Conservation (phyloP, 2,113 vertebrate genomes). For the Strix aluco region DNA sequence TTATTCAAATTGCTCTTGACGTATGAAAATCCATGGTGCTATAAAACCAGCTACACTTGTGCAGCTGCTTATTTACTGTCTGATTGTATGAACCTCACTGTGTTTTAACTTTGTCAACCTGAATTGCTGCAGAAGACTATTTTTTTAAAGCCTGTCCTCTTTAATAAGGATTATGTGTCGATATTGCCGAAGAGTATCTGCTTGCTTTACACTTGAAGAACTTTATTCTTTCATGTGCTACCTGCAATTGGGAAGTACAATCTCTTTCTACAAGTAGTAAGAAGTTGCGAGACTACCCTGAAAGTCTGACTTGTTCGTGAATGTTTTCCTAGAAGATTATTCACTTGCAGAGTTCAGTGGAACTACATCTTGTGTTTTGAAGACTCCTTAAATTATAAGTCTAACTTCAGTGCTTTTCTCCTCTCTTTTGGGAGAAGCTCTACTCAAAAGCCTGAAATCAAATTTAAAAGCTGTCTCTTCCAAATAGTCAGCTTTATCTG, state of each 20-base stretch:
- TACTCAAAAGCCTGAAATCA: not conserved
- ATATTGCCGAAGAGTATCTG: not conserved
- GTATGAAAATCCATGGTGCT: not conserved
- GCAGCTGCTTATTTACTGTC: not conserved
- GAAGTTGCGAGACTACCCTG: fast-evolving
- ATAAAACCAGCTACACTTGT: not conserved
- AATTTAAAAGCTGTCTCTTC: not conserved
- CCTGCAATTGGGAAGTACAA: not conserved
- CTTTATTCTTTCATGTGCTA: fast-evolving
- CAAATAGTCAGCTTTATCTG: not conserved
- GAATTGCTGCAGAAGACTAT: not conserved
- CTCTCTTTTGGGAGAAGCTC: not conserved
- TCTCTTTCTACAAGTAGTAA: not conserved
- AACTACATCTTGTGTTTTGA: not conserved
- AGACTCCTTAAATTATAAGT: not conserved
- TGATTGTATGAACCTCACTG: not conserved
- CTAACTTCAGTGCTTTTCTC: not conserved
- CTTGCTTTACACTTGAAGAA: not conserved
- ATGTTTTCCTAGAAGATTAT: not conserved
- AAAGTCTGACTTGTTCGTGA: not conserved
- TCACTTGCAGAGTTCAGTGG: not conserved
- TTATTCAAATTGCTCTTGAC: not conserved
- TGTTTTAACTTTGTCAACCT: not conserved
- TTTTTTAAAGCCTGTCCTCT: not conserved
- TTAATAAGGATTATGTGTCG: not conserved